Evolutionary conservation across 2,113 vertebrate species (phyloP), one percentile per base, ranked within the genome.

Genomic region (Hassar affinis): DNA sequence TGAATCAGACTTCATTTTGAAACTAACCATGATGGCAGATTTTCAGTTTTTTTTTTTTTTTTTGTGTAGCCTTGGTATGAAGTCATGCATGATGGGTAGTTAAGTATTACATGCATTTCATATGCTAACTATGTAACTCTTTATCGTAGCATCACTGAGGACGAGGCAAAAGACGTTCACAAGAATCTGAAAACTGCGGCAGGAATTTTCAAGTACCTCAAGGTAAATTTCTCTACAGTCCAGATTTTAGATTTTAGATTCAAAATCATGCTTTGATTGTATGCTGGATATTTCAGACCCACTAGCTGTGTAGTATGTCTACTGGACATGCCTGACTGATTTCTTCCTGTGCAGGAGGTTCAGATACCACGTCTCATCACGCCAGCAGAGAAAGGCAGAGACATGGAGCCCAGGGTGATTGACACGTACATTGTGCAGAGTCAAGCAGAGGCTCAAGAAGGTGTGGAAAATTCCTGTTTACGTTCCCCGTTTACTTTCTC

Each of bases 371-470:
- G 95, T 82, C 88, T 99, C 81, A 96, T 99, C 88, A 97, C 97
- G 8, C 96, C 97, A 18, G 96, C 94, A 47, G 98, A 98, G 90
- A 99, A 99, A 81, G 98, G 98, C 79, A 90, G 93, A 88, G 98
- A 99, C 88, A 91, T 99, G 86, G 98, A 99, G 91, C 92, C 95
- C 64, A 91, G 97, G 47, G 96, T 98, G 79, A 92, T 95, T 0
- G 98, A 99, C n/a, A 92, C 97, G 0, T 99, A 98, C 30, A 92
- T 97, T 78, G 89, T 98, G 76, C 98, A 99, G 89, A 96, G 96
- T 88, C 98, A 99, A 91, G 98, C 98, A 2, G 98, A 99, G 92
- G 98, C 98, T 20, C 98, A 99, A 87, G 98, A 99, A 97, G 98
- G 98, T 99, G 93, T 81, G 49, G 35, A 20, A 33, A 12, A 10